phyloP scores from a whole-genome alignment of 2,888 invertebrate genomes.

The Eurytoma californica region DNA sequence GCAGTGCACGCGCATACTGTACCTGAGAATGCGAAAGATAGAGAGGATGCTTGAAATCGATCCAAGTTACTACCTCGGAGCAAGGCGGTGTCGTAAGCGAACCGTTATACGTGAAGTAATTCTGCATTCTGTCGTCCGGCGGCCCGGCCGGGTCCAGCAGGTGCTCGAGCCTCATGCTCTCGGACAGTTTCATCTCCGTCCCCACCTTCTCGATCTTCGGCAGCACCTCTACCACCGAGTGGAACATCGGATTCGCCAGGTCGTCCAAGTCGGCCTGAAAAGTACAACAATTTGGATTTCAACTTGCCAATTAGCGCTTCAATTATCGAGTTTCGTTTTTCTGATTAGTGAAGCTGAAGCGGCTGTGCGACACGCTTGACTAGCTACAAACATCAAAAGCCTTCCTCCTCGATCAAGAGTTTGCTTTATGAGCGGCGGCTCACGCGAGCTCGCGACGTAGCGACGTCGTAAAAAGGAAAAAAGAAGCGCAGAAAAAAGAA shows the following conservation, averaged over 20 bases:
- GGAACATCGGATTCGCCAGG: slow-evolving; percentile 63
- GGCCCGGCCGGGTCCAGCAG: slow-evolving; percentile 56
- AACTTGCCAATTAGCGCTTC: no score
- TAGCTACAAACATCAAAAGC: no score
- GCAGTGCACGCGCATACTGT: no score
- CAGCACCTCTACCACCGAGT: slow-evolving; percentile 77
- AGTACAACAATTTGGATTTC: not conserved
- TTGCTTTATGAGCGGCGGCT: not conserved
- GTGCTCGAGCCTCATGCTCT: slow-evolving; percentile 57
- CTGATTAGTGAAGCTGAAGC: no score
- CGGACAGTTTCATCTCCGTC: slow-evolving; percentile 75
- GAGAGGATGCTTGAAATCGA: slow-evolving; percentile 86
- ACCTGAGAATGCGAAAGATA: slow-evolving; percentile 83
- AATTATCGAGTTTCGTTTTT: no score
- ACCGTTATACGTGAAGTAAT: slow-evolving; percentile 90
- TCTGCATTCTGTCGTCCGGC: slow-evolving; percentile 73
- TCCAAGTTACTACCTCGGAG: slow-evolving; percentile 90
- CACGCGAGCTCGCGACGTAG: not conserved
- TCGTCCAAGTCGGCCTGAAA: slow-evolving; percentile 64
- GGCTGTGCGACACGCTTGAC: no score
- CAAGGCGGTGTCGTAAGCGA: slow-evolving; percentile 92
- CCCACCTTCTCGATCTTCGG: slow-evolving; percentile 78
- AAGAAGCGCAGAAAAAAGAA: not conserved
- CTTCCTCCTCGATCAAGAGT: not conserved
- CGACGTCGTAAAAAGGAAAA: not conserved